These are phyloP conservation scores for Pogonomyrmex barbatus DNA, from an alignment of 1,140 invertebrate genomes.

Conservation along the genomic window DNA sequence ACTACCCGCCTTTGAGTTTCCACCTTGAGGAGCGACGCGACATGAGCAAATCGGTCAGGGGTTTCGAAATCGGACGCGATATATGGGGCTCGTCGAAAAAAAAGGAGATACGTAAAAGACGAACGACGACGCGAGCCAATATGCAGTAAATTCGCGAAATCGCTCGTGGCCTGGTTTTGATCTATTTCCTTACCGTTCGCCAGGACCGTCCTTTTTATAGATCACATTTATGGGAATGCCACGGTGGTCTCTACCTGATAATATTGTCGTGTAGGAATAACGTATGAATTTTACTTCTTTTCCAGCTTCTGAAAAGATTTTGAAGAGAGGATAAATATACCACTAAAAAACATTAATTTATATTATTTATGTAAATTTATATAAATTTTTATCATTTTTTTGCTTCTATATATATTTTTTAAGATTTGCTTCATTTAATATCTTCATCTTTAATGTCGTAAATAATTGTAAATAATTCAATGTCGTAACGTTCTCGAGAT, in stretches of 20 bases:
- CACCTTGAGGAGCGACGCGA: slow-evolving; percentile 73
- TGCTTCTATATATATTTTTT: neutral
- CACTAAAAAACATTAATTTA: neutral
- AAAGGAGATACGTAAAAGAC: slow-evolving; percentile 5
- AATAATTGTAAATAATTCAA: too few relatives aligned
- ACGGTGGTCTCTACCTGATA: slow-evolving; percentile 37
- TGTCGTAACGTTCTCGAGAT: too few relatives aligned
- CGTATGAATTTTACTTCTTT: slow-evolving; percentile 66
- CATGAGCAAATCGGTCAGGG: slow-evolving; percentile 72
- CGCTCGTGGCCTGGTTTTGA: slow-evolving; percentile 69
- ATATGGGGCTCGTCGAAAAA: slow-evolving; percentile 32
- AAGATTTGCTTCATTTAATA: too few relatives aligned
- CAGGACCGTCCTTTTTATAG: slow-evolving; percentile 73
- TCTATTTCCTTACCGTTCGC: slow-evolving; percentile 65
- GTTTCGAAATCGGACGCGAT: slow-evolving; percentile 69
- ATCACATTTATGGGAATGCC: slow-evolving; percentile 74
- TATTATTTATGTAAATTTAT: neutral
- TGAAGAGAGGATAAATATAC: neutral
- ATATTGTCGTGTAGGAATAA: slow-evolving; percentile 14
- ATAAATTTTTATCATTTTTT: neutral
- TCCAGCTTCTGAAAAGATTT: neutral
- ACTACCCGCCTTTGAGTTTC: slow-evolving; percentile 77
- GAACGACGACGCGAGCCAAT: slow-evolving; percentile 69
- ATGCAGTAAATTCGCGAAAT: slow-evolving; percentile 79
- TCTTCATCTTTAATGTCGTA: too few relatives aligned